Percentiles rank a stretch among this genome's conserved stretches.
These are phyloP conservation scores for Butorides virescens DNA, from an alignment of 2,113 vertebrate species.

Conservation along the genomic window DNA sequence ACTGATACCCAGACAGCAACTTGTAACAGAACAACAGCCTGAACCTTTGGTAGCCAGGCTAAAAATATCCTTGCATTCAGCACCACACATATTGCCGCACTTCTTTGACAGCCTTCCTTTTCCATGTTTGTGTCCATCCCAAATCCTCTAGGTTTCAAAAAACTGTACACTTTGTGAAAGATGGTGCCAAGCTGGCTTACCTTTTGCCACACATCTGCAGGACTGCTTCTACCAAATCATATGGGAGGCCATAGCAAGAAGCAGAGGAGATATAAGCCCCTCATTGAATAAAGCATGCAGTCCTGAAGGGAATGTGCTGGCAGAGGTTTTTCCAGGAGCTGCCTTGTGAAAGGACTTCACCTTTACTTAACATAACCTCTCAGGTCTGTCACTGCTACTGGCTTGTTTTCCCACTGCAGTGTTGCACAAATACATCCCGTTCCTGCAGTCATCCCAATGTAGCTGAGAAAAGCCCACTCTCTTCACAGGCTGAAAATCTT, in stretches of 20 bases:
- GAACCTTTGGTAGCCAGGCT: background rate
- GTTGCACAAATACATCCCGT: background rate
- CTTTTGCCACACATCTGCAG: background rate
- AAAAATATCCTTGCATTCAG: background rate
- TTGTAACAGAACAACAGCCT: background rate
- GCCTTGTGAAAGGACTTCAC: background rate
- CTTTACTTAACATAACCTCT: background rate
- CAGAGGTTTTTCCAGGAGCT: background rate
- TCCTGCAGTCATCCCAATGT: background rate
- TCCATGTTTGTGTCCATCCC: background rate
- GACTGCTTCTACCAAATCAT: background rate
- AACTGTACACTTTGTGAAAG: background rate
- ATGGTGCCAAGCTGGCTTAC: background rate
- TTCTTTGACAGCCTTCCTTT: background rate
- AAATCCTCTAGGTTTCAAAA: background rate
- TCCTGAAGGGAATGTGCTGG: background rate
- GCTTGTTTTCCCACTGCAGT: background rate
- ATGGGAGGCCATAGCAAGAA: background rate
- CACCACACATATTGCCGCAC: too few species aligned
- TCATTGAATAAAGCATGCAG: background rate
- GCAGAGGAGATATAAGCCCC: background rate
- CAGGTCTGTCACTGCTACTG: background rate
- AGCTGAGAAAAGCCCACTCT: background rate
- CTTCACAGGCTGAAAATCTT: background rate
- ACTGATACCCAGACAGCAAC: background rate